A percentile compares a stretch with the other conserved stretches of the same genome.
These are phyloP conservation scores for Gortyna flavago DNA, from an alignment of 2,888 invertebrate species.

Conservation along the genomic window DNA sequence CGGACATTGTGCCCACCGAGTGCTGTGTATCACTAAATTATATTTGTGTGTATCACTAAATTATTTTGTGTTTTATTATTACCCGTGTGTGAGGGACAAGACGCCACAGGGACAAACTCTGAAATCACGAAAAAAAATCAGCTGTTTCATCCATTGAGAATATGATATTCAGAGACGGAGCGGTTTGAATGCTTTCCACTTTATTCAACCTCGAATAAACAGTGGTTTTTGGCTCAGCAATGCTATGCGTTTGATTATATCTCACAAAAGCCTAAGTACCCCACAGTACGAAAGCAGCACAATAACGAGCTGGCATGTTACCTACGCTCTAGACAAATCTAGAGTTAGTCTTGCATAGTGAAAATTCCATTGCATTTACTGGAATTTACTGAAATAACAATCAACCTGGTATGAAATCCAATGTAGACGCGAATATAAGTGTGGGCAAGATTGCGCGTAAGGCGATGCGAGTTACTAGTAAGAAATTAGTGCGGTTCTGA, in stretches of 20 bases:
- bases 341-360: slow-evolving; percentile 1
- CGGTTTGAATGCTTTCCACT: slow-evolving; percentile 20
- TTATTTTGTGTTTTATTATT: no score
- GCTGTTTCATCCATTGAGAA: no score
- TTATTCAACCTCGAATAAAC: slow-evolving; percentile 14
- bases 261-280: slow-evolving; percentile 1
- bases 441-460: not conserved
- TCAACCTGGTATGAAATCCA: not conserved
- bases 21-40: no score
- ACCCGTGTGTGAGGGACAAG: no score
- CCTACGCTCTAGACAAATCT: not conserved
- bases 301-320: slow-evolving; percentile 15
- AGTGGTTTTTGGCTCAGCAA: slow-evolving; percentile 1
- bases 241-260: slow-evolving; percentile 16
- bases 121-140: no score
- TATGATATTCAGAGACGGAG: no score
- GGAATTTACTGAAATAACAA: not conserved
- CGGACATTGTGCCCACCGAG: no score
- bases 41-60: no score
- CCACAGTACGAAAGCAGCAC: slow-evolving; percentile 2
- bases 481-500: not conserved
- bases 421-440: not conserved
- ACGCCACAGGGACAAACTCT: no score
- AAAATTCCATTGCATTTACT: not conserved
- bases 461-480: not conserved